Base-by-base conservation (phyloP, 2,888 invertebrate species). In the Synanthedon formicaeformis region DNA sequence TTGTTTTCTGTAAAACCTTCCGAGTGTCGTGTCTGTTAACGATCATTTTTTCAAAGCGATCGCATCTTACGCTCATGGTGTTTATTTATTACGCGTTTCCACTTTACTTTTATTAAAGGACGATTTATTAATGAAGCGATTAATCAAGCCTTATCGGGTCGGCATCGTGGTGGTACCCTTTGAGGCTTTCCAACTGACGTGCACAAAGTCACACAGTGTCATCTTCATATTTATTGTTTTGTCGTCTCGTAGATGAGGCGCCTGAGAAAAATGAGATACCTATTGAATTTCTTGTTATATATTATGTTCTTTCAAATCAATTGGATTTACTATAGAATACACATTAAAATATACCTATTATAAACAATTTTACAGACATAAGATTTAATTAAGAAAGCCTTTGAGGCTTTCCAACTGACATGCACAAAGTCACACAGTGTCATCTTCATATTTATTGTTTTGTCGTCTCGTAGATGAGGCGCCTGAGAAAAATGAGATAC, bases 121-220 rank as follows among this genome's bases (percentile, higher is more conserved):
- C 77, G 78, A 83, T 82, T 80, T 81, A 79, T 75, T 81, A 84
- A 84, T 82, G 78, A 83, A 82, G 81, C 78, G 75, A 82, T 85
- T 81, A 78, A 77, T 83, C 76, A 80, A 64, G 55, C 55, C 61
- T 75, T 83, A 82, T 83, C 81, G 58, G 48, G 58, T 62, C 67
- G 74, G 75, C 72, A 75, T 73, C 74, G 61, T 54, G 61, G 58
- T 23, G n/a, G 5, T 45, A 14, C 13, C 45, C 45, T 45, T 45
- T 45, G 45, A 45, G 45, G n/a, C 13, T 45, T 45, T 45, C 14
- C 45, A 45, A 45, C 13, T 13, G 10, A 14, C 13, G 8, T n/a
- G 14, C 45, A 45, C 45, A 45, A 13, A 45, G 45, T 13, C 8
- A 14, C 45, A 12, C 45, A 13, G 45, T n/a, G 34, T 10, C 27